Conservation (phyloP, 2,797 vertebrate genomes). For the Siniperca obscura region DNA sequence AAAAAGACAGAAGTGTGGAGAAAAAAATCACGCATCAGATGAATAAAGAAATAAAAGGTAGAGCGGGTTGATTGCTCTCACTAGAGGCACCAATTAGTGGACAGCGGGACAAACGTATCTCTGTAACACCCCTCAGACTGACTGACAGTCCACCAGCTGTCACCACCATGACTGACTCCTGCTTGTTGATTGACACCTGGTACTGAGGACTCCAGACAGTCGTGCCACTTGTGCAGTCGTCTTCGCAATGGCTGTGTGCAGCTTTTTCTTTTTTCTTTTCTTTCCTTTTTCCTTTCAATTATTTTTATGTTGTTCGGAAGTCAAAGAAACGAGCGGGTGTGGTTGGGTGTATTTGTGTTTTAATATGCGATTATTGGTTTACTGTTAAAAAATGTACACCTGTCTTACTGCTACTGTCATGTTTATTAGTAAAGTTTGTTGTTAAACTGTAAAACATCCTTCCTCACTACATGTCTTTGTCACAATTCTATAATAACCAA, state of each 20-base stretch:
- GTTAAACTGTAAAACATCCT: background rate
- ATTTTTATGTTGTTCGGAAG: slow-evolving; percentile 62
- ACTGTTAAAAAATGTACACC: too few species aligned
- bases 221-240: slow-evolving; percentile 42
- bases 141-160: slow-evolving; percentile 49
- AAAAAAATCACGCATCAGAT: background rate
- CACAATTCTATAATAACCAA: background rate
- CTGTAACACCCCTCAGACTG: slow-evolving; percentile 21
- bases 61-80: background rate
- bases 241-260: slow-evolving; percentile 26
- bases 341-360: background rate
- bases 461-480: background rate
- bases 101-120: background rate
- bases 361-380: too few species aligned
- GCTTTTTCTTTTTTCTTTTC: slow-evolving; percentile 24
- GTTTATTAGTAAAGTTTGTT: background rate
- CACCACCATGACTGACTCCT: slow-evolving; percentile 41
- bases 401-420: too few species aligned
- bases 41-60: background rate
- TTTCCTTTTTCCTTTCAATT: slow-evolving; percentile 46
- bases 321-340: slow-evolving; percentile 36
- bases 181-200: slow-evolving; percentile 61
- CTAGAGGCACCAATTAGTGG: slow-evolving; percentile 21
- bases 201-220: slow-evolving; percentile 35
- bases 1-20: background rate